Conservation (phyloP, 2,113 vertebrate species). For the Mustela lutreola region DNA sequence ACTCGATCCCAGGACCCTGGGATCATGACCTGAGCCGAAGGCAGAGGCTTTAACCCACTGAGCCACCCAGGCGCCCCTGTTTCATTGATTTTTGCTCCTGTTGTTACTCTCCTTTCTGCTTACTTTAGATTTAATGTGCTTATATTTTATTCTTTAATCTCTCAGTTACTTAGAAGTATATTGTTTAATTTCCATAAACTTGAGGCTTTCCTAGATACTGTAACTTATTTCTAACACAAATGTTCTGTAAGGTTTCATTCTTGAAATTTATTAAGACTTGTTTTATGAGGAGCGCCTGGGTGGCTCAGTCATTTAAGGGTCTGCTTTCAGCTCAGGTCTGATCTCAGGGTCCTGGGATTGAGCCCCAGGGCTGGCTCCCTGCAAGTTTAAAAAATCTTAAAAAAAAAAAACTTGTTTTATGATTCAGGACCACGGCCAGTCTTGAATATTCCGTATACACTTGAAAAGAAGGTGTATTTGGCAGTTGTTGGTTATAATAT, state of each 20-base stretch:
- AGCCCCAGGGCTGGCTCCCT: background rate
- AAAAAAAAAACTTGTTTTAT: background rate
- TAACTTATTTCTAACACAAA: background rate
- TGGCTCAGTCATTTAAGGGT: background rate
- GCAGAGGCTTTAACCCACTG: no score
- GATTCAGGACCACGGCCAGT: background rate
- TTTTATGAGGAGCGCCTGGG: background rate
- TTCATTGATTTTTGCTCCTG: background rate
- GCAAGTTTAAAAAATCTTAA: no score
- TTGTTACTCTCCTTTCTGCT: background rate
- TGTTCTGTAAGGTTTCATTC: background rate
- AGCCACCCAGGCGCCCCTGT: background rate
- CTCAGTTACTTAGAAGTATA: background rate
- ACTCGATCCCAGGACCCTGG: no score
- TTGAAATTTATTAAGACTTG: constrained; percentile 6
- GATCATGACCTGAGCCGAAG: no score
- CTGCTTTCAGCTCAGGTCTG: background rate
- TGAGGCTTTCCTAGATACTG: background rate
- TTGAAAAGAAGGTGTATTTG: constrained; percentile 9
- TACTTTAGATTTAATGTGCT: background rate
- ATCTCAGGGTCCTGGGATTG: background rate
- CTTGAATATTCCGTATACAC: background rate
- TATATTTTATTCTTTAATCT: background rate
- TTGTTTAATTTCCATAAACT: background rate
- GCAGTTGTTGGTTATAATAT: background rate